Evolutionary conservation across 1,140 invertebrate species (phyloP).

Genomic region (Brachystomella parvula): DNA sequence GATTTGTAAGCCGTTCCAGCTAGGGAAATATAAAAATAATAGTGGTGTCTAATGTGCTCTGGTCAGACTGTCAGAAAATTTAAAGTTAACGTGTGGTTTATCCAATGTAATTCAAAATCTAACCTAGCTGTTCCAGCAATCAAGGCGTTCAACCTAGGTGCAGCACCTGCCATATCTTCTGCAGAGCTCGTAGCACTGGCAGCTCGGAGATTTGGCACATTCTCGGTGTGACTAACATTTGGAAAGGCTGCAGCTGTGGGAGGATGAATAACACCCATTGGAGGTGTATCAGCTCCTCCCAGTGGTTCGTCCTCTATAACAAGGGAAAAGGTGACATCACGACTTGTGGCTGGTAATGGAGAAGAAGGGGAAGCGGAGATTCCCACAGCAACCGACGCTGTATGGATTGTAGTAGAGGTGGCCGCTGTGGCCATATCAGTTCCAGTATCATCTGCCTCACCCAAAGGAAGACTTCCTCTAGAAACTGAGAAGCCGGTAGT

Average conservation of each 20-base stretch:
- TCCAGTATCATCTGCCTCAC: background rate
- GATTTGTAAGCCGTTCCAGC: no score
- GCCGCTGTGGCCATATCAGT: background rate
- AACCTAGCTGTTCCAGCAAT: constrained; percentile 27
- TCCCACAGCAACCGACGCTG: background rate
- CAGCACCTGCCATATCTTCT: constrained; percentile 18
- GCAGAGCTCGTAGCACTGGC: constrained; percentile 28
- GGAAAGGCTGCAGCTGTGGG: background rate
- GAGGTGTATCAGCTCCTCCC: background rate
- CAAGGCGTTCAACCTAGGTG: constrained; percentile 13
- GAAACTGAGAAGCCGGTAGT: background rate
- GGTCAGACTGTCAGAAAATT: no score
- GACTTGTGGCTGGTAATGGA: background rate
- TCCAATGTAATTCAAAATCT: background rate
- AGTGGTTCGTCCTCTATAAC: background rate
- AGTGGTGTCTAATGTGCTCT: no score
- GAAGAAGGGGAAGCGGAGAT: background rate
- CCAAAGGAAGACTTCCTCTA: background rate
- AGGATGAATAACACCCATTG: background rate
- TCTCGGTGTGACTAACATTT: constrained; percentile 3
- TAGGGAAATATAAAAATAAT: no score
- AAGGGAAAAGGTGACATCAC: background rate
- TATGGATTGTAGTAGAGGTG: background rate
- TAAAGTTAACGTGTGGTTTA: background rate
- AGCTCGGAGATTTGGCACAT: constrained; percentile 1